phyloP scores from a whole-genome alignment of 2,113 vertebrate genomes.

The Cathartes aura region DNA sequence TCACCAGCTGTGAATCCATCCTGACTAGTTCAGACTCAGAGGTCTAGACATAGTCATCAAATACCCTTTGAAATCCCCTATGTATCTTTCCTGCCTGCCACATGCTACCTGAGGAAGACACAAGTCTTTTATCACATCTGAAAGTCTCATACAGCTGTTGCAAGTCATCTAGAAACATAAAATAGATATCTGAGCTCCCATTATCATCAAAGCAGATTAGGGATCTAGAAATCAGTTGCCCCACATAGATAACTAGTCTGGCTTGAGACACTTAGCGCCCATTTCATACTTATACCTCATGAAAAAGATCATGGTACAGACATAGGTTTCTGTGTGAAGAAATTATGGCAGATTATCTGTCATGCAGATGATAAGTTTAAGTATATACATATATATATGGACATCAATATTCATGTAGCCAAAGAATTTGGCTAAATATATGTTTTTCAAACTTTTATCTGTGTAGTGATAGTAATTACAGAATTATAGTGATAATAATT shows the following conservation, averaged over 20 bases:
- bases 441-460: neutral
- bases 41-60: neutral
- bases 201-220: neutral
- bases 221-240: neutral
- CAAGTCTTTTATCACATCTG: neutral
- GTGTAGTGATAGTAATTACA: neutral
- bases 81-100: neutral
- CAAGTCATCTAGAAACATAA: neutral
- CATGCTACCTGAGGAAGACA: accelerated
- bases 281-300: neutral
- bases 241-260: neutral
- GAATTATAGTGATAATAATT: neutral
- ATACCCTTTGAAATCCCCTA: neutral
- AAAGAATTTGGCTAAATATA: neutral
- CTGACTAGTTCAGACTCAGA: neutral
- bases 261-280: neutral
- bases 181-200: neutral
- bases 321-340: neutral
- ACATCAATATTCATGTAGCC: neutral
- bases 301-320: neutral
- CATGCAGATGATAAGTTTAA: neutral
- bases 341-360: neutral
- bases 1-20: neutral
- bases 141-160: neutral
- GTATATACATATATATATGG: too few species aligned